A percentile compares a stretch with the other conserved stretches of the same genome.
Evolutionary conservation across 2,797 vertebrate species (phyloP).

Genomic region (Petrocephalus schoutedeni): DNA sequence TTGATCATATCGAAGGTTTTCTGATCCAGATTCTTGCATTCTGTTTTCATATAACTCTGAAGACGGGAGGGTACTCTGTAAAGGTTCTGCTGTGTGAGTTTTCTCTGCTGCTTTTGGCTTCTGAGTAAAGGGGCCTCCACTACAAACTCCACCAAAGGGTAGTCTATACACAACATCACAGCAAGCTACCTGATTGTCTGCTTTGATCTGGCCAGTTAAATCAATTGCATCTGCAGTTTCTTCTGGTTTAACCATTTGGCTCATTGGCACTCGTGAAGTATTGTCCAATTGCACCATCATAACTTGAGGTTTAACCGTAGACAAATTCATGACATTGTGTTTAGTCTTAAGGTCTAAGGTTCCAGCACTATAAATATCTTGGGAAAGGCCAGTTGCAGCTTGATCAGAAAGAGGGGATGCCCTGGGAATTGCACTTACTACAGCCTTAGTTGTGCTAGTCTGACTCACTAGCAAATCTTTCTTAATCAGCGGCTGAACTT

Average conservation of each 20-base stretch:
- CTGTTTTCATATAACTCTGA: constrained; percentile 57
- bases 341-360: constrained; percentile 79
- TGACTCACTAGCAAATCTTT: constrained; percentile 82
- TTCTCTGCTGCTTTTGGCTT: constrained; percentile 74
- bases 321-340: constrained; percentile 69
- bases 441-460: constrained; percentile 63
- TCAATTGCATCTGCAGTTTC: constrained; percentile 78
- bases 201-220: constrained; percentile 82
- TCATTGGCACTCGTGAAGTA: constrained; percentile 66
- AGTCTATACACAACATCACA: constrained; percentile 98
- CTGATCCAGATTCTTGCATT: constrained; percentile 57
- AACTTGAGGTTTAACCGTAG: constrained; percentile 80
- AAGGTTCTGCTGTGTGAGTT: constrained; percentile 55
- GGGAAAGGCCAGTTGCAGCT: constrained; percentile 47
- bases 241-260: constrained; percentile 83
- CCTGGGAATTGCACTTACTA: constrained; percentile 66
- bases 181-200: constrained; percentile 90
- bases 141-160: constrained; percentile 86
- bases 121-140: constrained; percentile 78
- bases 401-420: constrained; percentile 68
- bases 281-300: constrained; percentile 94
- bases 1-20: constrained; percentile 64
- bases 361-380: constrained; percentile 70
- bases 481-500: constrained; percentile 75
- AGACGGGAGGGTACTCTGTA: constrained; percentile 53